These are phyloP conservation scores for Pteruthius melanotis DNA, from an alignment of 2,113 vertebrate genomes.

Conservation along the genomic window DNA sequence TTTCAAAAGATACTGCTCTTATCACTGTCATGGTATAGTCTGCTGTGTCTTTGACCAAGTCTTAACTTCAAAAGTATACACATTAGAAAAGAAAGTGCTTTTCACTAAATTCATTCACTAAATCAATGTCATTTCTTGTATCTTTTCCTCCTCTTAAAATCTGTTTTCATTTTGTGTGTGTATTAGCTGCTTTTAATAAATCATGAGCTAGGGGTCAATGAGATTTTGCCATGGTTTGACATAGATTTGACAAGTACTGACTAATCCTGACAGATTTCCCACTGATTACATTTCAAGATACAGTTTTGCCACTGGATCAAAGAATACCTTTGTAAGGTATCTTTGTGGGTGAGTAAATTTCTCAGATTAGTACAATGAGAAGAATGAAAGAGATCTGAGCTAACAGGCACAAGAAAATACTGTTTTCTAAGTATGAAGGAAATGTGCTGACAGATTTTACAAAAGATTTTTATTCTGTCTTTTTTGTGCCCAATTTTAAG, in stretches of 20 bases:
- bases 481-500: background rate
- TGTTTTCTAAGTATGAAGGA: background rate
- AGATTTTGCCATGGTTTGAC: background rate
- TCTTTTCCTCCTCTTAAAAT: background rate
- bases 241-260: background rate
- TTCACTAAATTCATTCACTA: background rate
- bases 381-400: background rate
- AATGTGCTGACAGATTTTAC: background rate
- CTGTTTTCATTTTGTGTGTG: background rate
- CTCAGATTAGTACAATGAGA: background rate
- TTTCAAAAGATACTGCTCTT: background rate
- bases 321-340: background rate
- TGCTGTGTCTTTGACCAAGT: background rate
- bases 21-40: background rate
- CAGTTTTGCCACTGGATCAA: background rate
- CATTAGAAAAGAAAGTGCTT: background rate
- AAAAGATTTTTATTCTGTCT: background rate
- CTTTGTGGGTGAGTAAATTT: background rate
- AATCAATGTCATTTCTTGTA: background rate
- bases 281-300: conserved; percentile 7
- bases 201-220: background rate
- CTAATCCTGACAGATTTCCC: background rate
- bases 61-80: background rate
- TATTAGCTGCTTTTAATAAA: background rate
- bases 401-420: background rate